Conservation (phyloP, 2,797 vertebrate genomes). For the Mormyrus hasselquistii region DNA sequence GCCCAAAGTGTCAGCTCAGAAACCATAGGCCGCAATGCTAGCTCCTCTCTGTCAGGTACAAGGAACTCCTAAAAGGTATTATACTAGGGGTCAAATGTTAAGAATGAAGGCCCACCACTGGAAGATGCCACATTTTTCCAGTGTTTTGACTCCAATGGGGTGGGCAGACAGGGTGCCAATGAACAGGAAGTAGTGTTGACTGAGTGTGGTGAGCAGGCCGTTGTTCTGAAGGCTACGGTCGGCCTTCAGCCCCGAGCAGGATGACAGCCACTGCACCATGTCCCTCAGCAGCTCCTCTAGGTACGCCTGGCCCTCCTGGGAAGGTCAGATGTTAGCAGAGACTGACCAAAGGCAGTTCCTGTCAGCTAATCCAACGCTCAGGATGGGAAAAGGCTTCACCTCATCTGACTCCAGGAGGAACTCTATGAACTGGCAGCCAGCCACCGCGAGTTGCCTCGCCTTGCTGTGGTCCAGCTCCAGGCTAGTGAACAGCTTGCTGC, state of each 20-base stretch:
- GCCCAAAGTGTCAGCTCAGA: neutral
- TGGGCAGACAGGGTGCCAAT: conserved; percentile 91
- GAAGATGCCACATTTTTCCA: conserved; percentile 97
- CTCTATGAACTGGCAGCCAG: conserved; percentile 93
- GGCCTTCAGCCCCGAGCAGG: conserved; percentile 83
- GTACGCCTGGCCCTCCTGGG: conserved; percentile 87
- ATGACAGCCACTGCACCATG: conserved; percentile 87
- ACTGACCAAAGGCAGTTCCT: neutral
- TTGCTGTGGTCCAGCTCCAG: conserved; percentile 84
- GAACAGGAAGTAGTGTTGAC: conserved; percentile 97
- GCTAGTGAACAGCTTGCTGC: conserved; percentile 88
- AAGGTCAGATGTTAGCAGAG: conserved; percentile 14
- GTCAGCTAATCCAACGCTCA: neutral
- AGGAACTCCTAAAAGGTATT: neutral
- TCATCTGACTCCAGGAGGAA: conserved; percentile 96
- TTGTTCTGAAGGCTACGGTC: conserved; percentile 93
- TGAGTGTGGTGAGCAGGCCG: conserved; percentile 87
- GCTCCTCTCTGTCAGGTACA: neutral
- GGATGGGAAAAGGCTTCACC: conserved; percentile 55
- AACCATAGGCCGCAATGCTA: neutral
- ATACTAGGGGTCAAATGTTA: neutral
- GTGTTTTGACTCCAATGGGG: conserved; percentile 90
- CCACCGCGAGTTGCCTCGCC: conserved; percentile 90
- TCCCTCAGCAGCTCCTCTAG: conserved; percentile 92
- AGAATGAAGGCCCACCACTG: conserved; percentile 76